Evolutionary conservation across 2,888 invertebrate species (phyloP), one percentile per base, ranked within the genome.

Genomic region (Eledona agricola): DNA sequence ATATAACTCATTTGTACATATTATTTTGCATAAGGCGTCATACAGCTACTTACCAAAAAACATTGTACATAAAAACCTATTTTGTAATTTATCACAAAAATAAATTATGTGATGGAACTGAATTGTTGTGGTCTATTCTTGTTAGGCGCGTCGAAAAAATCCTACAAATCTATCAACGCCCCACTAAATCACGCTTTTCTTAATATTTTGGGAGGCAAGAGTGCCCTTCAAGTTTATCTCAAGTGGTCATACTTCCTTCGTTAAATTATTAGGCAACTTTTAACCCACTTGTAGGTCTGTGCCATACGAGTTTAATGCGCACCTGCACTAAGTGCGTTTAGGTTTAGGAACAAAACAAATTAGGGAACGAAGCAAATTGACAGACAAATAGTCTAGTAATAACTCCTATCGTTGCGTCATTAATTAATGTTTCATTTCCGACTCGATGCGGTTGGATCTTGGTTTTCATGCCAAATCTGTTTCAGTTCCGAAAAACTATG

Each of bases 181-280:
- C 0, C 11, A 9, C 28, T 47, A 47, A 47, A 35, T 37, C 20
- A 20, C 7, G 23, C 16, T 12, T 46, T 25, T 25, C 25, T 37
- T 47, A 32, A 40, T 17, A 31, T 43, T 10, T 15, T 32, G 22
- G 23, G 45, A 25, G 29, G 22, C 47, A 29, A 11, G 19, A 47
- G 37, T 47, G 37, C 47, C 47, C 47, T 25, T 47, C 32, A 28
- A 26, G 26, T 43, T 31, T 37, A 47, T 37, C 47, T 47, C 47
- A 47, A 47, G 47, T 47, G 47, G 47, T 47, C 47, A 37, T 47
- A 47, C 47, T 47, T 47, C 35, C 19, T 47, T 47, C 35, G 32
- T 28, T 47, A 15, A 45, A 45, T 45, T 45, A 45, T 45, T 31
- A 45, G 23, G 32, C 45, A 35, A 20, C 12, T 35, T 46, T 25